Evolutionary conservation across 2,113 vertebrate species (phyloP), one percentile per base, ranked within the genome.

Genomic region (Dryoscopus gambensis): DNA sequence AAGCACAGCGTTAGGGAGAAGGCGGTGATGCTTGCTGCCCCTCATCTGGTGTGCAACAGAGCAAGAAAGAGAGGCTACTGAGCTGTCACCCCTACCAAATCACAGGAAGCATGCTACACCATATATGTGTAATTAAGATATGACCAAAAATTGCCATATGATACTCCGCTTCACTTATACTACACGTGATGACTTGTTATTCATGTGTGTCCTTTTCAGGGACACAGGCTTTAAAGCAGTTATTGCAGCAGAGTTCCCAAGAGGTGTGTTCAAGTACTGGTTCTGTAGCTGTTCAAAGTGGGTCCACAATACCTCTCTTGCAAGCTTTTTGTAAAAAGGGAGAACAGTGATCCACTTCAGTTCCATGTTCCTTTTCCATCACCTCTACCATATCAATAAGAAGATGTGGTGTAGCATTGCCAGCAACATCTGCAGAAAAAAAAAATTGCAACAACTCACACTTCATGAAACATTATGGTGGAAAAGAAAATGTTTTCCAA

Each of bases 401-500:
- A 82, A 89, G 89, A 84, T 1, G 47, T 90, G 68, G 35, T n/a
- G 6, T 57, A 88, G 55, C 63, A 77, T 19, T 77, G 92, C 90
- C 90, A 96, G 75, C 50, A 93, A 94, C 75, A 95, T 93, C 93
- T 97, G 87, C 85, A 96, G 35, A 6, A 37, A 91, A 96, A 94
- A 94, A 73, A 70, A 62, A 52, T 44, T 0, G 9, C 93, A 94
- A 69, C 94, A 94, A 91, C 63, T 96, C 92, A 95, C 90, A 96
- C 92, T 96, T 97, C 85, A 90, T 95, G 95, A 96, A 97, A 97
- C 44, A 40, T 92, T 96, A 95, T 75, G 95, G 92, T 86, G 95
- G 95, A 97, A 97, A 96, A 96, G 59, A 90, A 96, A 95, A 94
- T 80, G 52, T 52, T 68, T 90, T 96, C 90, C 93, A 96, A 96